These are phyloP conservation scores for Coregonus ussuriensis DNA, from an alignment of 2,797 vertebrate species.

Conservation along the genomic window DNA sequence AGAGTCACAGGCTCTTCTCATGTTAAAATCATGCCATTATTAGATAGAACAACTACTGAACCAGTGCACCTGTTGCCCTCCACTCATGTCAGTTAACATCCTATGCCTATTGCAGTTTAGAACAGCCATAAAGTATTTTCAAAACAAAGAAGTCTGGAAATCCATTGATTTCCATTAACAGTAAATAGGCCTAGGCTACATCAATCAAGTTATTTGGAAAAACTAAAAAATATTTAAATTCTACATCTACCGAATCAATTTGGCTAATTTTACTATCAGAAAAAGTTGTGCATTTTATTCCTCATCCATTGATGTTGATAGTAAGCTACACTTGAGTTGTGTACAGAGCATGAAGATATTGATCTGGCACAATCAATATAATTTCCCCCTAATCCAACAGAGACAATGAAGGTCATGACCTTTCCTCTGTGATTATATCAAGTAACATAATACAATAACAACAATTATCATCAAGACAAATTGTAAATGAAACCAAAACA, in stretches of 20 bases:
- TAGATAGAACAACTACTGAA: slow-evolving; percentile 2
- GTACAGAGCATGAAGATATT: not conserved
- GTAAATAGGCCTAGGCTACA: not conserved
- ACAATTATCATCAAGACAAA: not conserved
- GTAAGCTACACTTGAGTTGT: not conserved
- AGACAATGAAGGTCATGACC: not conserved
- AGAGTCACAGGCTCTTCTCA: slow-evolving; percentile 21
- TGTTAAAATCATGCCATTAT: not conserved
- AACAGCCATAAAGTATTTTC: not conserved
- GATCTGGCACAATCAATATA: no score
- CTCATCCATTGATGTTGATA: not conserved
- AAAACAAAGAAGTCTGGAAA: not conserved
- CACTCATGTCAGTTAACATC: not conserved
- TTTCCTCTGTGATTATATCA: not conserved
- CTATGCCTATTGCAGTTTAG: not conserved
- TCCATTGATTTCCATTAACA: no score
- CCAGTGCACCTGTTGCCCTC: not conserved
- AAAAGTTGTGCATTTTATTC: not conserved
- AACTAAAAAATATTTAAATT: not conserved
- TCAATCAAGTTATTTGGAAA: not conserved
- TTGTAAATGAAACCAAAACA: not conserved
- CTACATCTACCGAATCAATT: not conserved
- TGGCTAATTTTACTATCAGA: not conserved
- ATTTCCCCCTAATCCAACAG: not conserved
- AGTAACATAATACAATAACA: not conserved